A percentile compares a stretch with the other conserved stretches of the same genome.
phyloP scores from a whole-genome alignment of 1,140 invertebrate genomes.

The Drosophila pseudoananassae region DNA sequence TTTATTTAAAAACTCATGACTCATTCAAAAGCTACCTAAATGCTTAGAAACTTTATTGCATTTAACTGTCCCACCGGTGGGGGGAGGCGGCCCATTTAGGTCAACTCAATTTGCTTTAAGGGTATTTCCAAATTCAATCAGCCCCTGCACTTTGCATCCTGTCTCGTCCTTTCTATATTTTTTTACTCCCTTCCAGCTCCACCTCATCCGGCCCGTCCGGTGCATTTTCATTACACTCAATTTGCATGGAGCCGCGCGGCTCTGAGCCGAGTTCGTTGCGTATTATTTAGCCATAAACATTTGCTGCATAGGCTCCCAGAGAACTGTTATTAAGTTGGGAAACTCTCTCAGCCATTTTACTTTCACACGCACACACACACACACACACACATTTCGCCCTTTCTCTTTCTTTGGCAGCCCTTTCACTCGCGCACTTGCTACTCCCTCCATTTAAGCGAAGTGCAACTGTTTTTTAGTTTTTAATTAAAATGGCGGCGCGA shows the following conservation, averaged over 20 bases:
- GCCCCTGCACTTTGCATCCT: conserved; percentile 28
- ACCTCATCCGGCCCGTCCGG: conserved; percentile 6
- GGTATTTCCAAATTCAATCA: conserved; percentile 47
- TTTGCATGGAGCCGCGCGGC: conserved; percentile 42
- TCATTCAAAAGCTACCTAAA: background rate
- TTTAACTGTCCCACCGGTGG: background rate
- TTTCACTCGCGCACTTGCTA: conserved; percentile 9
- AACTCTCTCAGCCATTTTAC: conserved; percentile 37
- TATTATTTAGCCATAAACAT: conserved; percentile 73
- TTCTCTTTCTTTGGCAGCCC: conserved; percentile 6
- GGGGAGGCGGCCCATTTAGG: conserved; percentile 3
- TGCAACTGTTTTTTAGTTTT: conserved; percentile 67
- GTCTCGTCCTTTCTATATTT: background rate
- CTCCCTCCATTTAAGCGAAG: conserved; percentile 33
- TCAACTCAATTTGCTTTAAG: conserved; percentile 19
- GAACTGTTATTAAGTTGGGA: conserved; percentile 60
- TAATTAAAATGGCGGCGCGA: conserved; percentile 66
- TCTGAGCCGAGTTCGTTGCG: conserved; percentile 21
- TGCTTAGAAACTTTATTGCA: background rate
- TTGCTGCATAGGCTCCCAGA: conserved; percentile 50
- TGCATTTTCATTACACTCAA: conserved; percentile 66
- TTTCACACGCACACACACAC: conserved; percentile 19
- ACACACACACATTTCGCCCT: background rate
- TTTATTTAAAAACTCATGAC: background rate
- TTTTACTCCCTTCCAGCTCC: background rate